These are phyloP conservation scores for Zelostemma sp. DNA, from an alignment of 1,140 invertebrate genomes.

Conservation along the genomic window DNA sequence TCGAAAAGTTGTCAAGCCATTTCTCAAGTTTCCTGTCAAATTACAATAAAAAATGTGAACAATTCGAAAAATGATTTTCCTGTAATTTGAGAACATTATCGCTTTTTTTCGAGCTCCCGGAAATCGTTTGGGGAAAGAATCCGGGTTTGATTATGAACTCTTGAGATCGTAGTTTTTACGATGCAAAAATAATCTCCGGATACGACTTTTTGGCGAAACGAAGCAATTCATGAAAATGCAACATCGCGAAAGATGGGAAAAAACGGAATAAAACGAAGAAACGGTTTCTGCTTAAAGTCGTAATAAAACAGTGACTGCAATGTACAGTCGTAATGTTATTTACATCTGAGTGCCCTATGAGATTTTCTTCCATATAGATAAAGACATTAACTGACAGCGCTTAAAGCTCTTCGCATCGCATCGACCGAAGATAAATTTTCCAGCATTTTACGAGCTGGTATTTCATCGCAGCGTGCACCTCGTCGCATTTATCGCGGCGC, in stretches of 20 bases:
- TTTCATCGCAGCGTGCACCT: conserved; percentile 40
- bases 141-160: too few relatives aligned
- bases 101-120: too few relatives aligned
- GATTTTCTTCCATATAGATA: conserved; percentile 47
- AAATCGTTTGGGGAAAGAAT: too few relatives aligned
- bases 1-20: too few relatives aligned
- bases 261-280: conserved; percentile 27
- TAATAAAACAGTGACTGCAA: conserved; percentile 40
- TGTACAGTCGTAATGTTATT: conserved; percentile 47
- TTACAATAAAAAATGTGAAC: too few relatives aligned
- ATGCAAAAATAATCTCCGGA: too few relatives aligned
- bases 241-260: conserved; percentile 27
- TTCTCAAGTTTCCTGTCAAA: too few relatives aligned
- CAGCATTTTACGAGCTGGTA: conserved; percentile 41
- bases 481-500: conserved; percentile 40
- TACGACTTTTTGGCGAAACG: too few relatives aligned
- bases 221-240: conserved; percentile 8
- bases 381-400: conserved; percentile 45
- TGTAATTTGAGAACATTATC: too few relatives aligned
- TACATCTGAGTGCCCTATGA: conserved; percentile 41
- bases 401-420: conserved; percentile 40
- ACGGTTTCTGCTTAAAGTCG: conserved; percentile 29
- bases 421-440: conserved; percentile 41
- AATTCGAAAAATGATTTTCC: too few relatives aligned
- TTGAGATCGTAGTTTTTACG: too few relatives aligned